A percentile compares a stretch with the other conserved stretches of the same genome.
These are phyloP conservation scores for Micrastur ruficollis DNA, from an alignment of 2,797 vertebrate species.

Conservation along the genomic window DNA sequence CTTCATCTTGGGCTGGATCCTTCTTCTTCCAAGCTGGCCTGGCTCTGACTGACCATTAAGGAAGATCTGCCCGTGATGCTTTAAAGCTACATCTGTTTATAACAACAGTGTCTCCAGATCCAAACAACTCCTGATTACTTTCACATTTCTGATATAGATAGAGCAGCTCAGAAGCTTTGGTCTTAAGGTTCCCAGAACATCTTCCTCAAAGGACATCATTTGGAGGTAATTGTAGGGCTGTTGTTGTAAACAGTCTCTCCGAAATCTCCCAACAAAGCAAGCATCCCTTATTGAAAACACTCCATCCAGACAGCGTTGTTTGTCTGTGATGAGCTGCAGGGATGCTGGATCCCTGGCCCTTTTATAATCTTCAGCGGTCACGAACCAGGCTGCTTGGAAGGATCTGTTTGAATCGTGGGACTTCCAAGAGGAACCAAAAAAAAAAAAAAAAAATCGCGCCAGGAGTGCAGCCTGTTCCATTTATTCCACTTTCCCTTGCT, in stretches of 20 bases:
- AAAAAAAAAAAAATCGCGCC: neutral
- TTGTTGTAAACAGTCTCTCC: constrained; percentile 56
- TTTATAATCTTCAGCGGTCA: neutral
- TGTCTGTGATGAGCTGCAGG: constrained; percentile 58
- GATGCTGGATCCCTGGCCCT: neutral
- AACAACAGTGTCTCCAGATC: neutral
- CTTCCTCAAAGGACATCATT: constrained; percentile 64
- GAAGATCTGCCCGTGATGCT: neutral
- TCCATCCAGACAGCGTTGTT: neutral
- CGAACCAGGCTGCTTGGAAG: neutral
- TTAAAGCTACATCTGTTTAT: neutral
- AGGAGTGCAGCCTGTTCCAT: neutral
- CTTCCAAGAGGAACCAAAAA: neutral
- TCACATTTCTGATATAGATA: neutral
- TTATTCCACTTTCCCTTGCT: constrained; percentile 12
- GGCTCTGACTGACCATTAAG: neutral
- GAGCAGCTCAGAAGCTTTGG: neutral
- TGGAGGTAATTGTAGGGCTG: constrained; percentile 59
- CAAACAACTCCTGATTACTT: neutral
- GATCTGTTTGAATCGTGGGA: neutral
- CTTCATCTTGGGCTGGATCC: neutral
- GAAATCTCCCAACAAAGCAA: constrained; percentile 46
- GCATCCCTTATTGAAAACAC: constrained; percentile 62
- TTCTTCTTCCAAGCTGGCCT: neutral
- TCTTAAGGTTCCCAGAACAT: neutral